phyloP scores from a whole-genome alignment of 2,797 vertebrate species.

The Anas bahamensis region DNA sequence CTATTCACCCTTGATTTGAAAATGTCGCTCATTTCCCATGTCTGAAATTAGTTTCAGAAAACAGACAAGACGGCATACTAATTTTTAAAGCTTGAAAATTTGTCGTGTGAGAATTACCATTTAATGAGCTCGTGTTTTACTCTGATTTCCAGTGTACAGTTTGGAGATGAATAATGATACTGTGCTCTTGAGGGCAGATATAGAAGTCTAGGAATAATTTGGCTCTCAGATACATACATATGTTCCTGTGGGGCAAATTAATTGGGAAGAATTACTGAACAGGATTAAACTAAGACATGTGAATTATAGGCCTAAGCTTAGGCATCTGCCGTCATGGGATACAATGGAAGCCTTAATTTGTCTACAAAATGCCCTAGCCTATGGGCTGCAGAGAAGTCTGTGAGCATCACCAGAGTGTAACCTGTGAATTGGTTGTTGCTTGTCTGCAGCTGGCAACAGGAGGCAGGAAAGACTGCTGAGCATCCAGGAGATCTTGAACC shows the following conservation, averaged over 20 bases:
- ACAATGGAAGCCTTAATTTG: not conserved
- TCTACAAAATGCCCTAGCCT: accelerated
- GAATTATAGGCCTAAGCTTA: not conserved
- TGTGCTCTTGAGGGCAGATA: not conserved
- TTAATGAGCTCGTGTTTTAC: not conserved
- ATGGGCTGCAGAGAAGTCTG: not conserved
- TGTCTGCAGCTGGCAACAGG: not conserved
- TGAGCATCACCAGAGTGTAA: not conserved
- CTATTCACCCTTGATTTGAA: not conserved
- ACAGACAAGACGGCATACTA: not conserved
- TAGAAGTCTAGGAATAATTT: not conserved
- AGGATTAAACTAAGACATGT: not conserved
- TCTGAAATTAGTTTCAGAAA: not conserved
- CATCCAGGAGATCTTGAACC: not conserved
- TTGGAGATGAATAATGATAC: not conserved
- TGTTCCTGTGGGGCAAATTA: not conserved
- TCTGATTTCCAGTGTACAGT: not conserved
- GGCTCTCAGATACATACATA: not conserved
- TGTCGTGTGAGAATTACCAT: not conserved
- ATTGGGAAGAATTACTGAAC: not conserved
- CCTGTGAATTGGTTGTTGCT: not conserved
- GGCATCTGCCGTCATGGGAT: not conserved
- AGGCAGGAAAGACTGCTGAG: not conserved
- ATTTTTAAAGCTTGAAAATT: not conserved
- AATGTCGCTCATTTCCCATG: not conserved